Conservation (phyloP, 2,797 vertebrate species). For the Sebastes minor region DNA sequence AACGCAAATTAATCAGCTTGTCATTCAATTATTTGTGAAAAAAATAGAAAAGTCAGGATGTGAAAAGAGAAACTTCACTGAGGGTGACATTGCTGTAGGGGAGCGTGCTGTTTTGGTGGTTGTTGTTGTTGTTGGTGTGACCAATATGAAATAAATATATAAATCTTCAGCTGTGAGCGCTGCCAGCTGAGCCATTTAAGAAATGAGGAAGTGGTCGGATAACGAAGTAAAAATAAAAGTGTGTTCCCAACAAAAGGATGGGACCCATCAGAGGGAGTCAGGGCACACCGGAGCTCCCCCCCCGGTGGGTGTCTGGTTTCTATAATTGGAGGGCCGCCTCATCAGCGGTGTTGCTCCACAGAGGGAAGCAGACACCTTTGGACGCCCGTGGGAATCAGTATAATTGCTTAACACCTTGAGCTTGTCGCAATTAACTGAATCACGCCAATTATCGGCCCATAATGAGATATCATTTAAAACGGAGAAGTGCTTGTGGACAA, state of each 20-base stretch:
- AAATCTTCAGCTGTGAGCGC: background rate
- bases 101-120: background rate
- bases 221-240: conserved; percentile 9
- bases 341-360: conserved; percentile 69
- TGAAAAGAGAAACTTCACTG: background rate
- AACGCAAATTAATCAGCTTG: conserved; percentile 34
- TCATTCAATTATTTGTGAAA: conserved; percentile 9
- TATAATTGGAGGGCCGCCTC: conserved; percentile 73
- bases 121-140: conserved; percentile 3
- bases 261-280: conserved; percentile 27
- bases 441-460: conserved; percentile 76
- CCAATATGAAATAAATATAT: background rate
- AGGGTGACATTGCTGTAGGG: conserved; percentile 11
- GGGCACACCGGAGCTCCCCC: conserved; percentile 17
- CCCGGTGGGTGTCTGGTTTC: conserved; percentile 61
- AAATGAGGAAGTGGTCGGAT: conserved; percentile 15
- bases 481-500: conserved; percentile 64
- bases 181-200: conserved; percentile 27
- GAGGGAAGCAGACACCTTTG: conserved; percentile 72
- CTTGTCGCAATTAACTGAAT: conserved; percentile 79
- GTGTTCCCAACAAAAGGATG: conserved; percentile 21
- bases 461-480: conserved; percentile 72
- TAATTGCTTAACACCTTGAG: conserved; percentile 81
- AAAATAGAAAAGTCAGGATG: background rate
- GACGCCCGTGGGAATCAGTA: conserved; percentile 66